phyloP scores from a whole-genome alignment of 2,888 invertebrate species.

The Pantelozetes paolii region DNA sequence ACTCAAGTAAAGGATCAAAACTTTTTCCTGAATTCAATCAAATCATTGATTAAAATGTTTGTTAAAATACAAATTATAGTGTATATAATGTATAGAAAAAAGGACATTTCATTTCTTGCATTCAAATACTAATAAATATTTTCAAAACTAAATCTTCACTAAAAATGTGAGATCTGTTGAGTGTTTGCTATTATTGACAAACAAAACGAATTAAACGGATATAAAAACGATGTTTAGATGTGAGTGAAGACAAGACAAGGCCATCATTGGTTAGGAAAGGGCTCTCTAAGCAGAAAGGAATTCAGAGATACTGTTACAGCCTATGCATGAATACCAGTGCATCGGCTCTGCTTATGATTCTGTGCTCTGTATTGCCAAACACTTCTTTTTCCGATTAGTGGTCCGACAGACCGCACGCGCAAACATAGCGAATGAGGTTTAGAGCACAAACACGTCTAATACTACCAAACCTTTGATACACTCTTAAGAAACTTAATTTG shows the following conservation, averaged over 20 bases:
- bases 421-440: constrained; percentile 12
- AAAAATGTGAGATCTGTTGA: neutral
- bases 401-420: constrained; percentile 18
- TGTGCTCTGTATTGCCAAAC: neutral
- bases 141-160: constrained; percentile 1
- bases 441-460: neutral
- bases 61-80: neutral
- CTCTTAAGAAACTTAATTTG: neutral
- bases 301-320: neutral
- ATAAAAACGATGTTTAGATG: constrained; percentile 12
- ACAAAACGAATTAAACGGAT: neutral
- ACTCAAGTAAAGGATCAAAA: constrained; percentile 28
- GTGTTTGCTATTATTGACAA: constrained; percentile 24
- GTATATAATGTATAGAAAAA: constrained; percentile 17
- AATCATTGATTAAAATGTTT: neutral
- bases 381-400: constrained; percentile 22
- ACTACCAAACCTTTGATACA: constrained; percentile 15
- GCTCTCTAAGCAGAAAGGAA: neutral
- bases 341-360: constrained; percentile 1
- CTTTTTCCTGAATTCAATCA: constrained; percentile 26
- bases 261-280: constrained; percentile 12
- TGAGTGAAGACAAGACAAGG: constrained; percentile 24
- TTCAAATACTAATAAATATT: neutral
- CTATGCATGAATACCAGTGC: constrained; percentile 11
- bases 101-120: neutral